phyloP scores from a whole-genome alignment of 2,888 invertebrate species.

The Chloromyia formosa region DNA sequence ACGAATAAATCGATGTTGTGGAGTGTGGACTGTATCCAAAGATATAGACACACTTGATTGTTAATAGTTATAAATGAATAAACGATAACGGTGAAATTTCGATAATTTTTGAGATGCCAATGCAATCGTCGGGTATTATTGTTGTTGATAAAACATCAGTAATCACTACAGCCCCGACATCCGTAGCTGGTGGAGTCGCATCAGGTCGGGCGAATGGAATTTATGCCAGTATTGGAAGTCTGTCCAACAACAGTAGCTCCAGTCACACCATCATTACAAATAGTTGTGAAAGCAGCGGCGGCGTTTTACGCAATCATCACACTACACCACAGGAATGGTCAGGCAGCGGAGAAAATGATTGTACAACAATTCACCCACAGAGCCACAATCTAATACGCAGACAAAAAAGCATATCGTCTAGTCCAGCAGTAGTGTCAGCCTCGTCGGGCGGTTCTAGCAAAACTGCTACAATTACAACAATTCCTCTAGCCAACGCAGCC shows the following conservation, averaged over 20 bases:
- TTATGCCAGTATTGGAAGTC: not conserved
- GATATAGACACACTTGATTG: too few species aligned
- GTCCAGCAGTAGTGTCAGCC: not conserved
- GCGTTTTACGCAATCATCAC: slow-evolving; percentile 12
- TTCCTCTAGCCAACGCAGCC: slow-evolving; percentile 10
- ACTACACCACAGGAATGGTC: slow-evolving; percentile 19
- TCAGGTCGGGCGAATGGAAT: slow-evolving; percentile 43
- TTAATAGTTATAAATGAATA: slow-evolving; percentile 34
- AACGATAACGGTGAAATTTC: slow-evolving; percentile 13
- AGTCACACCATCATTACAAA: not conserved
- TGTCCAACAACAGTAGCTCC: not conserved
- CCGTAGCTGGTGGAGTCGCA: slow-evolving; percentile 12
- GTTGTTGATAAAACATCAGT: slow-evolving; percentile 58
- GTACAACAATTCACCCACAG: slow-evolving; percentile 23
- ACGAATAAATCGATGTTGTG: too few species aligned
- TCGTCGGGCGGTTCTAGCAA: slow-evolving; percentile 21
- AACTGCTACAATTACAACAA: slow-evolving; percentile 51
- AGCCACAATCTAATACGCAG: slow-evolving; percentile 29
- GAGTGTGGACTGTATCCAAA: too few species aligned
- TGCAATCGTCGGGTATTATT: slow-evolving; percentile 59
- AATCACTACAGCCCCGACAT: slow-evolving; percentile 39
- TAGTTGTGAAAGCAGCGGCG: slow-evolving; percentile 7
- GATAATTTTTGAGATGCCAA: slow-evolving; percentile 54
- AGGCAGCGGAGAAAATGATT: slow-evolving; percentile 23
- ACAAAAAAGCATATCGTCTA: slow-evolving; percentile 28